Percentiles rank a stretch among this genome's conserved stretches.
phyloP scores from a whole-genome alignment of 2,113 vertebrate genomes.

The Xerus inauris region DNA sequence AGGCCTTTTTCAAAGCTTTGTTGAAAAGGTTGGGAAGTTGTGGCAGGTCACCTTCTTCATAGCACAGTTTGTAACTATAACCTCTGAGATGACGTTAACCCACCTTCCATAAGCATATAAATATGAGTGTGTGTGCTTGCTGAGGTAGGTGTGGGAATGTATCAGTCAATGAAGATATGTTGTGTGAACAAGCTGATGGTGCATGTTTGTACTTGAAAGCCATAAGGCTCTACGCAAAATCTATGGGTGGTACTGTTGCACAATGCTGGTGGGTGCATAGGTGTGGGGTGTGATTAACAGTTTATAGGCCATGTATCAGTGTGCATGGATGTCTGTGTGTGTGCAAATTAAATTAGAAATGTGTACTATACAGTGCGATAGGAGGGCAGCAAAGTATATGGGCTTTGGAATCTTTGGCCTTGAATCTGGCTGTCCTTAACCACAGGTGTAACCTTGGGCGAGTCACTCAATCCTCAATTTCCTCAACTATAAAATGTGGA shows the following conservation, averaged over 20 bases:
- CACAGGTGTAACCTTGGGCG: neutral
- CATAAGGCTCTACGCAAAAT: conserved; percentile 47
- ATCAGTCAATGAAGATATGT: neutral
- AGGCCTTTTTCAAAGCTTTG: neutral
- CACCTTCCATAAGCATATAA: neutral
- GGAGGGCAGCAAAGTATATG: neutral
- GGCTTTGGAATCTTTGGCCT: neutral
- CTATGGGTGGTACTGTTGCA: conserved; percentile 67
- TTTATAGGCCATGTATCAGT: neutral
- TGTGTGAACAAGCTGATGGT: neutral
- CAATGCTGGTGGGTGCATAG: conserved; percentile 49
- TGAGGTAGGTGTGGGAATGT: conserved; percentile 61
- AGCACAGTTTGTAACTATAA: neutral
- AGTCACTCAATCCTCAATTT: neutral
- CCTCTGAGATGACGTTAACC: neutral
- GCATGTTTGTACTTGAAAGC: conserved; percentile 64
- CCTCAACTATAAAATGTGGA: conserved; percentile 2
- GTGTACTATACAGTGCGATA: neutral
- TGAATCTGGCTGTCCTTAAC: neutral
- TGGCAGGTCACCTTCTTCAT: neutral
- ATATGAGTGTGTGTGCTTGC: neutral
- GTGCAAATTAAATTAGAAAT: neutral
- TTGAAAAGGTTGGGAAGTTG: neutral
- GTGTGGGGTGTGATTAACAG: neutral
- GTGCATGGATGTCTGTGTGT: neutral